A percentile compares a stretch with the other conserved stretches of the same genome.
Conservation (phyloP, 2,797 vertebrate genomes). For the Acipenser transmontanus region DNA sequence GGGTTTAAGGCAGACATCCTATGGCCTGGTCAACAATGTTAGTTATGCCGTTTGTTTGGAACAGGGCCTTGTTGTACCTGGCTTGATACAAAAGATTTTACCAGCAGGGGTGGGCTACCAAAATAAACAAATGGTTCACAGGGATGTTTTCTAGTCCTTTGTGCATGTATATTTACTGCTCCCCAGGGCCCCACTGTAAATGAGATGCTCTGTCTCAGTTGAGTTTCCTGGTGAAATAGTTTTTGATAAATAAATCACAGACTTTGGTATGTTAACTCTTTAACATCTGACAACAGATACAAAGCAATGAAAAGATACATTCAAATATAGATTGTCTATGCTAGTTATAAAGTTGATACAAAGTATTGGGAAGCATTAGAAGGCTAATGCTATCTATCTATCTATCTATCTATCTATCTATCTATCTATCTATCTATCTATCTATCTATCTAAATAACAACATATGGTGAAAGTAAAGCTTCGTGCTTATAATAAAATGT, state of each 20-base stretch:
- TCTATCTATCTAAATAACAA: neutral
- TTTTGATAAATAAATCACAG: constrained; percentile 74
- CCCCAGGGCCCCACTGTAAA: constrained; percentile 53
- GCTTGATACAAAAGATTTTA: constrained; percentile 67
- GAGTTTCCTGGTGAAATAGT: constrained; percentile 63
- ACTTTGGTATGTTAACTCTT: constrained; percentile 47
- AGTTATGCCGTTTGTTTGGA: constrained; percentile 38
- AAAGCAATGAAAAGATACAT: constrained; percentile 66
- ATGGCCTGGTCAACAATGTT: constrained; percentile 57
- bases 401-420: constrained; percentile 3
- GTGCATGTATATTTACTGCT: constrained; percentile 71
- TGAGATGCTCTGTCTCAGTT: constrained; percentile 64
- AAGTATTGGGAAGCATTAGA: too few species aligned
- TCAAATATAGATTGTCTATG: neutral
- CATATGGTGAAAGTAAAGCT: neutral
- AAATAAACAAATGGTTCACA: constrained; percentile 72
- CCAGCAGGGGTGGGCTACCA: constrained; percentile 61
- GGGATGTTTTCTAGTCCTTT: constrained; percentile 61
- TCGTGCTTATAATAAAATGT: too few species aligned
- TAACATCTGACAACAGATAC: constrained; percentile 28
- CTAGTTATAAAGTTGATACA: too few species aligned
- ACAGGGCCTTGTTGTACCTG: constrained; percentile 63
- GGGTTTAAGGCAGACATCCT: constrained; percentile 66
- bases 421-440: constrained; percentile 3
- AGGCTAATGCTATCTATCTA: neutral